Base-by-base conservation (phyloP, 2,888 invertebrate species). In the Dusona sp. region DNA sequence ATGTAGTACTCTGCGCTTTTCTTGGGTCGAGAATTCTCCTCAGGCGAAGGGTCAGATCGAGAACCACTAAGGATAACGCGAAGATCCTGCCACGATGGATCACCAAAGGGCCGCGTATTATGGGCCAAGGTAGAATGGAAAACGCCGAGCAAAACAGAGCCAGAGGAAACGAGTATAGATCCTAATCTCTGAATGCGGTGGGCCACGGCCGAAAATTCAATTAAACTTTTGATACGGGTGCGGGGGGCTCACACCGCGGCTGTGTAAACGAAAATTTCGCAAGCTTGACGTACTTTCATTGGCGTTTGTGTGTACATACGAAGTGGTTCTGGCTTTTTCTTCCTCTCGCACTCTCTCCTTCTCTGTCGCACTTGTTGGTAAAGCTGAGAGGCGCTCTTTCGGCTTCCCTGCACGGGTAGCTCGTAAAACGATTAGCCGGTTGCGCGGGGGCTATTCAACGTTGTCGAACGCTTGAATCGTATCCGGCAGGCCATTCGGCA, bases 211-310 rank as follows among this genome's bases (percentile, higher is more conserved):
- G 92, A 92, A 92, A 93, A 94, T 94, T 94, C 94, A 94, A 94
- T 94, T 94, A 94, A 94, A 94, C 92, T 94, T 94, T 94, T 93
- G 94, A 94, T 94, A 94, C 94, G 94, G 94, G 93, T 92, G 82
- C 85, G 84, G 77, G 57, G 83, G 74, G 54, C 86, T 77, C 51
- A 70, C 83, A 65, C 79, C 81, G 86, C 93, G 94, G 94, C 94
- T 94, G 94, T 93, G 94, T 93, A 94, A 94, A 94, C 94, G 91
- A 92, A 94, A 94, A 94, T 94, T 94, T 94, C 91, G 94, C 94
- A 93, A 93, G 93, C 91, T 92, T 91, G 92, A 91, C 89, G 92
- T 93, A 92, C 91, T 93, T 93, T 93, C 93, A 92, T 93, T 93
- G 89, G 90, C 38, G 36, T 79, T 79, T 70, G 80, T 82, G 84